phyloP scores from a whole-genome alignment of 2,113 vertebrate species.

The Pedionomus torquatus region DNA sequence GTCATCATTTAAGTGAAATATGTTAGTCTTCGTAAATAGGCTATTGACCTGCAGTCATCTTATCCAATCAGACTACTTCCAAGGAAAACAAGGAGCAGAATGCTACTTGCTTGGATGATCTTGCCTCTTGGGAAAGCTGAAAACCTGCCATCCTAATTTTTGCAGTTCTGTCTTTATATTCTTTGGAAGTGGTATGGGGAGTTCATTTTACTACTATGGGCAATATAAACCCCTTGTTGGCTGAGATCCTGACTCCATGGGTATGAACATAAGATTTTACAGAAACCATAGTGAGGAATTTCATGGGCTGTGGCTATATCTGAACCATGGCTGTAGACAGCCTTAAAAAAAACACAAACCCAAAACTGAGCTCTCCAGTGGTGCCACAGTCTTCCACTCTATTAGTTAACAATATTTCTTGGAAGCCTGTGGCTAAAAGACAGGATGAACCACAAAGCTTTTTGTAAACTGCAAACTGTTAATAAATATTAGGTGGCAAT shows the following conservation, averaged over 20 bases:
- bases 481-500: neutral
- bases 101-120: neutral
- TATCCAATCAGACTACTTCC: neutral
- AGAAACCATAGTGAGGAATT: neutral
- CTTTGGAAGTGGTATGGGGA: neutral
- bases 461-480: neutral
- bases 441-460: neutral
- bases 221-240: neutral
- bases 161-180: neutral
- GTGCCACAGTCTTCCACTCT: neutral
- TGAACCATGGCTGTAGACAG: neutral
- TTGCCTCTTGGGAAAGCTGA: neutral
- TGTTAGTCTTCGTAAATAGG: neutral
- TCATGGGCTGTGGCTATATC: neutral
- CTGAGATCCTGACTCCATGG: neutral
- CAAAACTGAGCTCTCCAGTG: neutral
- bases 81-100: neutral
- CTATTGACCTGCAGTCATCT: neutral
- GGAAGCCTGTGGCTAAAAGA: neutral
- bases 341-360: neutral
- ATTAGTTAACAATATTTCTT: neutral
- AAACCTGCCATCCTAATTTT: neutral
- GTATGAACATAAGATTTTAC: neutral
- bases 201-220: neutral
- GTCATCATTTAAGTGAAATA: neutral